Percentiles rank a stretch among this genome's conserved stretches.
Evolutionary conservation across 1,140 invertebrate species (phyloP).

Genomic region (Metopolophium dirhodum): DNA sequence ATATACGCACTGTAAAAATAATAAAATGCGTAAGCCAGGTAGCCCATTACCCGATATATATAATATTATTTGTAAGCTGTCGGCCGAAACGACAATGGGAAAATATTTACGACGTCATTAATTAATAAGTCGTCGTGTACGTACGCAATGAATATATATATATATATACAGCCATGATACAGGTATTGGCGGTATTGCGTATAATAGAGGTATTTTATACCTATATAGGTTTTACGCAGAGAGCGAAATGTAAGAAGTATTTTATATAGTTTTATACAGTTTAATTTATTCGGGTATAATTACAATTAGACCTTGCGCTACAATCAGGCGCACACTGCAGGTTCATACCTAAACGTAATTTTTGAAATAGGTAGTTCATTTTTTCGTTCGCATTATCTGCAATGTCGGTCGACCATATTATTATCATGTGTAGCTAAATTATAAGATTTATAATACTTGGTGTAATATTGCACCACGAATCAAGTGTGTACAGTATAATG

Average conservation of each 20-base stretch:
- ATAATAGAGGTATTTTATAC: not conserved
- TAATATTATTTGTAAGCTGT: conserved; percentile 42
- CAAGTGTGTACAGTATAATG: not conserved
- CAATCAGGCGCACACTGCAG: not conserved
- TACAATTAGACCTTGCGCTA: not conserved
- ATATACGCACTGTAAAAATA: not conserved
- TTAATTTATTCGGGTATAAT: conserved; percentile 19
- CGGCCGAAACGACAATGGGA: conserved; percentile 40
- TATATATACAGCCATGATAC: not conserved
- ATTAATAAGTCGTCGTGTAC: conserved; percentile 1
- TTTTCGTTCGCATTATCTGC: not conserved
- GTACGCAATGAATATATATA: not conserved
- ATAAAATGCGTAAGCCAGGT: conserved; percentile 41
- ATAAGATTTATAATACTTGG: not conserved
- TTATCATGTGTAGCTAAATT: not conserved
- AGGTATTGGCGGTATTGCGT: not conserved
- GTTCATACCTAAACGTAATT: not conserved
- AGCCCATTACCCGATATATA: conserved; percentile 9
- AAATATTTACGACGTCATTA: conserved; percentile 50
- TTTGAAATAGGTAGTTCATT: not conserved
- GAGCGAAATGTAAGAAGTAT: not conserved
- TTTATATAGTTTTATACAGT: not conserved
- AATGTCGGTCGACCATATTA: not conserved
- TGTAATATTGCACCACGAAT: not conserved
- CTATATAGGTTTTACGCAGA: not conserved